Percentiles rank a stretch among this genome's conserved stretches.
Evolutionary conservation across 2,113 vertebrate species (phyloP).

Genomic region (Gymnorhina tibicen): DNA sequence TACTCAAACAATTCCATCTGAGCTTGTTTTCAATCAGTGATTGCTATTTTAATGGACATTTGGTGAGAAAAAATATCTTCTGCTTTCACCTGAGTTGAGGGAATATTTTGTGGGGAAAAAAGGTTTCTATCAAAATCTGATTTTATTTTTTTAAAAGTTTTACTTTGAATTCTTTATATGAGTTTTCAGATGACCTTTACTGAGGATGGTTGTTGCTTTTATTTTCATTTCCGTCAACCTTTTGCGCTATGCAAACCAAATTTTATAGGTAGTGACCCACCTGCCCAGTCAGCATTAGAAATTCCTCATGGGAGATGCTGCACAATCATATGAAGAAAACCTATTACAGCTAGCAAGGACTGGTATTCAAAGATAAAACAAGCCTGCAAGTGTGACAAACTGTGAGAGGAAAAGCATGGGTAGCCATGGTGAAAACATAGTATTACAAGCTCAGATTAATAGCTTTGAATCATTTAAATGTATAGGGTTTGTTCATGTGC

Average conservation of each 20-base stretch:
- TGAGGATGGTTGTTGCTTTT: neutral
- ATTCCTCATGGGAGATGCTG: neutral
- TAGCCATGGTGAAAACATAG: neutral
- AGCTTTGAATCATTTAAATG: constrained; percentile 32
- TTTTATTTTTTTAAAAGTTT: neutral
- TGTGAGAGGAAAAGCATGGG: neutral
- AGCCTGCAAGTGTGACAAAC: neutral
- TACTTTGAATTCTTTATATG: neutral
- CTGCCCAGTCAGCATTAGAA: neutral
- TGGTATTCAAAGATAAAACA: neutral
- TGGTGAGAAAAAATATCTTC: neutral
- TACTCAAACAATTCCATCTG: neutral
- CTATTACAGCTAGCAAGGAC: neutral
- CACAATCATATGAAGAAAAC: neutral
- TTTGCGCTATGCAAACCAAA: neutral
- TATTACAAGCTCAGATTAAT: neutral
- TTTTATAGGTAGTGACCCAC: neutral
- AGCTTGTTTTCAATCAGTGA: neutral
- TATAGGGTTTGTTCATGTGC: neutral
- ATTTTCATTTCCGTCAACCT: neutral
- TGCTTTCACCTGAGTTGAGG: neutral
- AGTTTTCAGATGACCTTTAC: neutral
- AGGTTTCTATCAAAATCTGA: neutral
- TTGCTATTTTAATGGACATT: neutral
- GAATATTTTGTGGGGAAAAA: neutral